Percentiles rank a stretch among this genome's conserved stretches.
These are phyloP conservation scores for Coecobrya sp. DNA, from an alignment of 2,888 invertebrate species.

Conservation along the genomic window DNA sequence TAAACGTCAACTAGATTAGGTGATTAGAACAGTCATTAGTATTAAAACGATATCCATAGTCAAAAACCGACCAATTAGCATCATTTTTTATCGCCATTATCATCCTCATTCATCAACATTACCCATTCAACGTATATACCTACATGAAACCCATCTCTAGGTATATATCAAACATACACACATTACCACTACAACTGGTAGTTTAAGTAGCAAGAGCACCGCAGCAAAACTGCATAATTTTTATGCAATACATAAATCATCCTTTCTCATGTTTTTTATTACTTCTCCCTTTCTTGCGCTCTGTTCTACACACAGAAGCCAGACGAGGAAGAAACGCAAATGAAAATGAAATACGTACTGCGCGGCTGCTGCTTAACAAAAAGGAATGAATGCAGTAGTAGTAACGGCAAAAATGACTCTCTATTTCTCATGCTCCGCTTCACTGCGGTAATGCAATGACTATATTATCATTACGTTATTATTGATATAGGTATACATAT, in stretches of 20 bases:
- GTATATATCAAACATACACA: background rate
- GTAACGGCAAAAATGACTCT: constrained; percentile 31
- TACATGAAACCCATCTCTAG: too few relatives aligned
- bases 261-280: constrained; percentile 69
- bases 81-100: constrained; percentile 59
- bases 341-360: constrained; percentile 79
- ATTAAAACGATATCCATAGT: too few relatives aligned
- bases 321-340: constrained; percentile 62
- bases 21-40: too few relatives aligned
- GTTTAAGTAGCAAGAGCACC: constrained; percentile 3
- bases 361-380: constrained; percentile 41
- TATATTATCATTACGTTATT: background rate
- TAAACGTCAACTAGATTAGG: too few relatives aligned
- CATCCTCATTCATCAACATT: constrained; percentile 3
- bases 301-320: background rate
- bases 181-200: constrained; percentile 12
- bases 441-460: constrained; percentile 37
- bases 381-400: constrained; percentile 20
- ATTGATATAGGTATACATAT: background rate
- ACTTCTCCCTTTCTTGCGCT: constrained; percentile 54
- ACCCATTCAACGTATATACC: constrained; percentile 6
- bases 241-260: constrained; percentile 80
- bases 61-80: constrained; percentile 68
- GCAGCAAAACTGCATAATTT: constrained; percentile 77
- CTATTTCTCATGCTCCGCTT: background rate